Percentiles rank a stretch among this genome's conserved stretches.
These are phyloP conservation scores for Sarcophaga rosellei DNA, from an alignment of 2,888 invertebrate genomes.

Conservation along the genomic window DNA sequence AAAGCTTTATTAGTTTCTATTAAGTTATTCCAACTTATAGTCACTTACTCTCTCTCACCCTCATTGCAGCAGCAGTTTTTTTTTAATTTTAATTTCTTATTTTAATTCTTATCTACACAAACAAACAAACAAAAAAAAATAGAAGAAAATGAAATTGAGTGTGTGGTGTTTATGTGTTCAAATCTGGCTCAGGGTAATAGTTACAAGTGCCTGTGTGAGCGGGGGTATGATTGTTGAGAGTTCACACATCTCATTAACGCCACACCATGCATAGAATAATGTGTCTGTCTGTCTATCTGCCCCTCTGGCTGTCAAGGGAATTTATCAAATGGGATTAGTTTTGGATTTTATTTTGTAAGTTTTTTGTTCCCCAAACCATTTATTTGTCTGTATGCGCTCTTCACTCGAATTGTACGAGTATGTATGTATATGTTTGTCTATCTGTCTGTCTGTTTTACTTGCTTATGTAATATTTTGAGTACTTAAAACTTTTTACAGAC, in stretches of 20 bases:
- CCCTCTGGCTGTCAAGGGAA: slow-evolving; percentile 29
- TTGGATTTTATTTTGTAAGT: slow-evolving; percentile 45
- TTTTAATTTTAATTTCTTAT: neutral
- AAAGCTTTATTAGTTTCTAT: slow-evolving; percentile 54
- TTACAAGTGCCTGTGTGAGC: neutral
- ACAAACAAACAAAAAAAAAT: neutral
- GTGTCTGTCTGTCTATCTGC: slow-evolving; percentile 27
- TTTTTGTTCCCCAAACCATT: neutral
- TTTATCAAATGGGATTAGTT: slow-evolving; percentile 63
- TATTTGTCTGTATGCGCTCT: neutral
- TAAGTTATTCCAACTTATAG: slow-evolving; percentile 3
- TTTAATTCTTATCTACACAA: neutral
- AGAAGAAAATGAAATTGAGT: too few relatives aligned
- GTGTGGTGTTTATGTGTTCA: too few relatives aligned
- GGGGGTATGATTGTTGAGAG: slow-evolving; percentile 17
- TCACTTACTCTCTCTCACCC: neutral
- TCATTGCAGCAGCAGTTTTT: neutral
- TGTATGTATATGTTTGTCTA: neutral
- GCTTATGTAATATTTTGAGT: slow-evolving; percentile 13
- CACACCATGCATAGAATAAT: slow-evolving; percentile 37
- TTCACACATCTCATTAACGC: slow-evolving; percentile 65
- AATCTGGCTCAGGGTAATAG: neutral
- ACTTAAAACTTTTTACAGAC: slow-evolving; percentile 38
- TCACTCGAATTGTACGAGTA: neutral
- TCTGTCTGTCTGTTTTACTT: neutral